Evolutionary conservation across 2,113 vertebrate genomes (phyloP), one percentile per base, ranked within the genome.

Genomic region (Melanocharis versteri): DNA sequence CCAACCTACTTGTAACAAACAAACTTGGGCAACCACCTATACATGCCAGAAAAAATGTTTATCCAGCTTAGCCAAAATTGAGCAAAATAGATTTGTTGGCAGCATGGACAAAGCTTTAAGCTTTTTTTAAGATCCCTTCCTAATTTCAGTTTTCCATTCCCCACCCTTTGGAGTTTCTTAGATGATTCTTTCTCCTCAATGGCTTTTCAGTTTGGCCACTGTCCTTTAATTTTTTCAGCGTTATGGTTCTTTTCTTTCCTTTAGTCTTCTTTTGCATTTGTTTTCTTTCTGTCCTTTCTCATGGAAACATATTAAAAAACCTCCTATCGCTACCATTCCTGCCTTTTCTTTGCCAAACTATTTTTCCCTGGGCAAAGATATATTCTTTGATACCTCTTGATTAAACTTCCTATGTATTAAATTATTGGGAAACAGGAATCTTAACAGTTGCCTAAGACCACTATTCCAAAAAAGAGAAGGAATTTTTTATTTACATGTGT

Each of bases 1-100:
- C 66, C 82, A 91, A 53, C 33, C 17, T 77, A 73, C 56, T 92
- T 78, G 48, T 81, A 94, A 93, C 79, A 96, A 95, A 96, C 75
- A 96, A 85, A 94, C 86, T 71, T 86, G 76, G 94, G 83, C 82
- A 68, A 86, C 48, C 42, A 92, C 60, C 68, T 88, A 77, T 73
- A 82, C 26, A n/a, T 33, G 91, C 94, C 96, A 94, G 94, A 95
- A 96, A 94, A 95, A 94, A 96, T 87, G 87, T 96, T 95, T 91
- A 82, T 77, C 47, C 79, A 53, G 73, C 84, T 87, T 83, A 90
- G 90, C 71, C 77, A 86, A 85, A 89, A 93, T 31, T 53, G 65
- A 93, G 77, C 91, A 95, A 94, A 96, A 94, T 60, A 95, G 73
- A 83, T 68, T 75, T 93, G 54, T 35, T 96, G 96, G 89, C 83